Evolutionary conservation across 2,113 vertebrate genomes (phyloP), one percentile per base, ranked within the genome.

Genomic region (Epinephelus moara): DNA sequence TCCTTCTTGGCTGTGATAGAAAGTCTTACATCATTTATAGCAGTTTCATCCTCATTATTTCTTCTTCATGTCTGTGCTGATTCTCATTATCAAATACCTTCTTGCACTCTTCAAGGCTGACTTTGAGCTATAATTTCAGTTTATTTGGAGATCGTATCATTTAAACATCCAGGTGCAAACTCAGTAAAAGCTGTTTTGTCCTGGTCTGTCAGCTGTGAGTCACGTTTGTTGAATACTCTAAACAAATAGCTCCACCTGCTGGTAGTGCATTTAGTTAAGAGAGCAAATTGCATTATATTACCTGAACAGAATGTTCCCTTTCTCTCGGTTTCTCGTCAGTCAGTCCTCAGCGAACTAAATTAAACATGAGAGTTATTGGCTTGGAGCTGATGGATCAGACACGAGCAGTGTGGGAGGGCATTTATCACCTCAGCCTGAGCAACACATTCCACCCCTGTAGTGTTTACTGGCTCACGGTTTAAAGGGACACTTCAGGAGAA

Each of bases 181-280:
- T 37, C 12, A 15, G 11, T 6, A 23, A 12, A 61, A 50, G 21
- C 19, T 17, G 23, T 21, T 33, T 25, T 63, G 6, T 17, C 14
- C 40, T 42, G 25, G 15, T 55, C 11, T 25, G 1, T 13, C 33
- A 19, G 55, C 6, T 69, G 45, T 10, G 12, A 13, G 61, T 81
- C 17, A 7, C 2, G 2, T 56, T 21, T 30, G 14, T 6, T 50
- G 17, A 63, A 55, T 25, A 33, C 25, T 49, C 23, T 53, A 70
- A 85, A 72, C 71, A 21, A 60, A 78, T 12, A 85, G 89, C 90
- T 79, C 90, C 89, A 80, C 83, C 92, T 90, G 72, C 85, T 90
- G 90, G 90, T 21, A 12, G 88, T 85, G 88, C 57, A 90, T 75
- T 61, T 73, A 83, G 17, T 47, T 13, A 19, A 37, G 30, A 27